Base-by-base conservation (phyloP, 2,888 invertebrate genomes). In the Chalcis sispes region DNA sequence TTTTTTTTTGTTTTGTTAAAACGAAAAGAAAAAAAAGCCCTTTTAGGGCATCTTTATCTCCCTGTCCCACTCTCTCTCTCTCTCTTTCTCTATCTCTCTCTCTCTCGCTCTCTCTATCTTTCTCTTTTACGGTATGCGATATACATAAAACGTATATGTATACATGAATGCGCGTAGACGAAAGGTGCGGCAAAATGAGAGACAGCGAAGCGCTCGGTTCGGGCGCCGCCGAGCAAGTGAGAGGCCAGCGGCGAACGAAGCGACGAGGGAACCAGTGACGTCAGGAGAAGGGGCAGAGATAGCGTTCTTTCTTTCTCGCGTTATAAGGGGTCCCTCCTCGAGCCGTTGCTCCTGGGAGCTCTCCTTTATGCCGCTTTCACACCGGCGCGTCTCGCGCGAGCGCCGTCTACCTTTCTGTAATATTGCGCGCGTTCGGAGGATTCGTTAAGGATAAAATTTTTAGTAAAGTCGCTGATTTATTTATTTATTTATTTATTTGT, bases 211-310 rank as follows among this genome's bases (percentile, higher is more conserved):
- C 52, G 74, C 71, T 61, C 84, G 81, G 80, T 81, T 73, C 85
- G 85, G 82, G 78, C 82, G 83, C 82, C 83, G 84, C 79, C 85
- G 83, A 81, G 82, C 81, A 82, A 86, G 86, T 86, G 85, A 86
- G 85, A 86, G 86, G 85, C 80, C 75, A n/a, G n/a, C n/a, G n/a
- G 75, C 36, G 46, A 20, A 58, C 46, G 15, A 58, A 32, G 42
- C 20, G 58, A 8, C 56, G 79, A 76, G 82, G 80, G 80, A 80
- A 80, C 80, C 81, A 81, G 82, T 86, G 85, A 85, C 85, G 85
- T 85, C 86, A 85, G 58, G 50, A 50, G 29, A 29, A 59, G 56
- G 46, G 46, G 48, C 74, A 67, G 72, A 67, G 77, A 78, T 20
- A 15, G 81, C 42, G 18, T 3, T 36, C 65, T 50, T 32, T 65